Evolutionary conservation across 1,140 invertebrate species (phyloP), one percentile per base, ranked within the genome.

Genomic region (Diabrotica undecimpunctata): DNA sequence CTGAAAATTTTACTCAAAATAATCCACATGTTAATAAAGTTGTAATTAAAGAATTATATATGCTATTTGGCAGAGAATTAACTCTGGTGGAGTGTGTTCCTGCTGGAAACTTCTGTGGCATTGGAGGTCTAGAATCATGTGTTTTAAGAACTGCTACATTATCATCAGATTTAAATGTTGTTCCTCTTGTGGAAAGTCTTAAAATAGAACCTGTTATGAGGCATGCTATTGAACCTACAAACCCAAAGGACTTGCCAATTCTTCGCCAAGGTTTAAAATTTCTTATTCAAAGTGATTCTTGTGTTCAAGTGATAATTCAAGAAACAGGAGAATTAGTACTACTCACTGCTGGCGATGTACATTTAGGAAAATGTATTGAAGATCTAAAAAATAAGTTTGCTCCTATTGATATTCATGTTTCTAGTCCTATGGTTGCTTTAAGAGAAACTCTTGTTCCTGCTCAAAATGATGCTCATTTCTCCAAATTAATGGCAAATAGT

Each of bases 311-410:
- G 5, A 81, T 92, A 7, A 82, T 97, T 9, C 94, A 97, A 81
- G 93, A 97, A 74, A 96, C 89, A 7, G 98, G 98, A 0, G 96
- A 99, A 79, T 90, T 97, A 77, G 93, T 99, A 2, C 82, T 99
- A n/a, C 87, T 94, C 5, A 98, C 97, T 0, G 92, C 96, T 7
- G 98, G 98, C 0, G 96, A 99, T 83, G 94, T 99, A 7, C 98
- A 99, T 82, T 82, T 99, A 41, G 92, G 98, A 77, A 89, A 95
- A 72, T 99, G 98, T 83, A 75, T 96, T 0, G 88, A 93, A 71
- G 94, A 97, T 82, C 82, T 99, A 8, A 85, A 85, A 72, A 81
- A 82, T 54, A 86, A 88, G 70, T 97, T 94, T 82, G 93, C 94
- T 0, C 94, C 94, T 77, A 86, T 97, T 62, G 88, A 94, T 50